Base-by-base conservation (phyloP, 2,888 invertebrate genomes). In the Leptothorax acervorum region DNA sequence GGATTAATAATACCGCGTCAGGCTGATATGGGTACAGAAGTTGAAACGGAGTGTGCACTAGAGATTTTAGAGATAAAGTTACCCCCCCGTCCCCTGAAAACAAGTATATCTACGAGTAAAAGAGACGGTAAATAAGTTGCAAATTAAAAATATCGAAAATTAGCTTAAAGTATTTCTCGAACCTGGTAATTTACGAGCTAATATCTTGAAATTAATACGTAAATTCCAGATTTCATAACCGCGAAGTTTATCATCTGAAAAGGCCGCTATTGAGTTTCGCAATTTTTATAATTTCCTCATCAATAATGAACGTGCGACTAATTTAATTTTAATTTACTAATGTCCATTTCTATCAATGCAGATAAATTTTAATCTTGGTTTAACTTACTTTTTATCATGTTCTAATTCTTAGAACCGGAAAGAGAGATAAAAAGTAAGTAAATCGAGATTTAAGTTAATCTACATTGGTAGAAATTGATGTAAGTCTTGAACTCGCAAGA, bases 1-100 rank as follows among this genome's bases (percentile, higher is more conserved):
- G 57, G 65, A 76, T 82, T 86, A 86, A 86, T 85, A 85, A 85
- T 31, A 35, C 71, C 55, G 71, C 51, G 53, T 48, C 55, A 55
- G 28, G 42, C 70, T 68, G 35, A 82, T 42, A 55, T 55, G 53
- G 42, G 39, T 48, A 55, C 82, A 51, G 51, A 75, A 86, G 63
- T 79, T 42, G 62, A 62, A 42, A 51, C 12, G 39, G 12, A n/a
- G n/a, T 55, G 15, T 45, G 48, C 23, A 18, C 48, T 35, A 12
- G 60, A 18, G 23, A 48, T 70, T 79, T 70, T 23, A 28, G 35
- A 51, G 48, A 18, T 60, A 8, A 81, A 81, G 39, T 81, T 51
- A 73, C 23, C 73, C 11, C 11, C 8, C 1, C 9, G 5, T 31
- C 8, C 1, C 15, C 28, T 15, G 12, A 45, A 53, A 42, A 42